A percentile compares a stretch with the other conserved stretches of the same genome.
Evolutionary conservation across 2,113 vertebrate species (phyloP).

Genomic region (Cisticola juncidis): DNA sequence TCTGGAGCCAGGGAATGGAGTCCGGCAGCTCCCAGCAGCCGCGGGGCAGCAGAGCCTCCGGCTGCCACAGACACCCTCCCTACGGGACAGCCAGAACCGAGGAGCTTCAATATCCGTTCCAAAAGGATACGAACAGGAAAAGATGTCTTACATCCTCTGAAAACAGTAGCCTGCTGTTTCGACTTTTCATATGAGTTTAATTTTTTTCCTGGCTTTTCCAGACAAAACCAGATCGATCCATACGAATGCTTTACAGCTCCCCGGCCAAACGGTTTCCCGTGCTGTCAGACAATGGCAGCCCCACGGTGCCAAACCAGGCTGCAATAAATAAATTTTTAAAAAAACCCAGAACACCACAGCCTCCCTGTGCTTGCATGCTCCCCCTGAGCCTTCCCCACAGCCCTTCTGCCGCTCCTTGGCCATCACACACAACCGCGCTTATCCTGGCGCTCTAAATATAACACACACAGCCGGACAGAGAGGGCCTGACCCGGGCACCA

Average conservation of each 20-base stretch:
- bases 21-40: not conserved
- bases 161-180: not conserved
- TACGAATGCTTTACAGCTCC: not conserved
- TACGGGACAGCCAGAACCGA: not conserved
- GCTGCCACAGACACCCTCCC: not conserved
- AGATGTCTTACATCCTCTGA: not conserved
- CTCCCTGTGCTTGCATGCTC: not conserved
- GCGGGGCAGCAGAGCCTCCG: not conserved
- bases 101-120: not conserved
- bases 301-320: not conserved
- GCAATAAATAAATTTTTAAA: not conserved
- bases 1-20: not conserved
- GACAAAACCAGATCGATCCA: not conserved
- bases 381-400: not conserved
- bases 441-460: conserved; percentile 59
- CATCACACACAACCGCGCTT: not conserved
- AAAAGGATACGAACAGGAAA: conserved; percentile 5
- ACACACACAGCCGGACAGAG: not conserved
- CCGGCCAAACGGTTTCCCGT: not conserved
- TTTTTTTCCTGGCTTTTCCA: not conserved
- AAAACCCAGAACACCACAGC: not conserved
- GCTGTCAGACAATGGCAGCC: not conserved
- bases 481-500: not conserved
- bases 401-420: not conserved
- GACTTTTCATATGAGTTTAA: not conserved